A percentile compares a stretch with the other conserved stretches of the same genome.
Conservation (phyloP, 2,113 vertebrate genomes). For the Solea solea region DNA sequence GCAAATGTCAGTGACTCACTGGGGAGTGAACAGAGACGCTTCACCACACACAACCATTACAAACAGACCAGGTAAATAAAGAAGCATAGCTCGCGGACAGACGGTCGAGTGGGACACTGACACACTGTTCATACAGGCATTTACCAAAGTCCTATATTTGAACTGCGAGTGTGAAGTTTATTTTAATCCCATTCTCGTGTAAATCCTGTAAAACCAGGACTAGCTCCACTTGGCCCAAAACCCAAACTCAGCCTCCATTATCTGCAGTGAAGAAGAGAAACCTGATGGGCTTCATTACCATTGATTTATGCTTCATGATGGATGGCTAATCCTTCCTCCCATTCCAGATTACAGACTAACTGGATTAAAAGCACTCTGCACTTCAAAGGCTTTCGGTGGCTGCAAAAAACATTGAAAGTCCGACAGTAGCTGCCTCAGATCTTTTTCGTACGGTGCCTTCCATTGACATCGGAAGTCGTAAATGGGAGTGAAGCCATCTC, state of each 20-base stretch:
- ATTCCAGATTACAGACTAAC: constrained; percentile 56
- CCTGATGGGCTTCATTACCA: constrained; percentile 23
- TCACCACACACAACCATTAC: constrained; percentile 33
- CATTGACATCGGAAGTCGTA: too few relatives aligned
- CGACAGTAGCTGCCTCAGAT: neutral
- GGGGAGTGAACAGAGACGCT: constrained; percentile 30
- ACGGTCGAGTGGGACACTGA: neutral
- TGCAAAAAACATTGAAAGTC: neutral
- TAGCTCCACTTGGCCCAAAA: neutral
- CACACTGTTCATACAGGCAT: neutral
- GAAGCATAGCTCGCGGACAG: neutral
- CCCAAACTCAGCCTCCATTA: neutral
- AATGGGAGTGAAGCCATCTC: too few relatives aligned
- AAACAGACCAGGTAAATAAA: constrained; percentile 31
- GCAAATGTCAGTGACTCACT: constrained; percentile 58
- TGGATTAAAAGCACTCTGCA: constrained; percentile 41
- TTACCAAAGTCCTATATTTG: neutral
- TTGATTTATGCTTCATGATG: constrained; percentile 20
- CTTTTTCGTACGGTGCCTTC: neutral
- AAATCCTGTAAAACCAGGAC: too few relatives aligned
- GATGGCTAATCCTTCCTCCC: constrained; percentile 40
- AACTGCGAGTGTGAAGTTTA: neutral
- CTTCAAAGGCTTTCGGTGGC: neutral
- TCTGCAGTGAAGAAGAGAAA: constrained; percentile 14
- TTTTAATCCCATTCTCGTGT: neutral